Percentiles rank a stretch among this genome's conserved stretches.
Evolutionary conservation across 2,113 vertebrate genomes (phyloP).

Genomic region (Tympanuchus pallidicinctus): DNA sequence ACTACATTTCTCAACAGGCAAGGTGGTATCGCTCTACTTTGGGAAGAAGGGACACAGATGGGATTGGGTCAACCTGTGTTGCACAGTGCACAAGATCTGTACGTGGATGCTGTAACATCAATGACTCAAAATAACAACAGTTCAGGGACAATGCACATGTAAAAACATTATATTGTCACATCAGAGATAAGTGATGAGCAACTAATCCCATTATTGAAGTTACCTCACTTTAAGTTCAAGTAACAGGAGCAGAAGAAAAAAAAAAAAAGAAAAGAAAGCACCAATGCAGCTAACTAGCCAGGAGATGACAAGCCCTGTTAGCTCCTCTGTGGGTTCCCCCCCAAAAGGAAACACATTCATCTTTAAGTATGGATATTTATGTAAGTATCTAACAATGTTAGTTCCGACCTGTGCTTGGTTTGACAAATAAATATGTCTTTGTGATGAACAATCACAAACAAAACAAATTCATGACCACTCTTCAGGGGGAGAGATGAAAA

Average conservation of each 20-base stretch:
- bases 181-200: neutral
- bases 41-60: neutral
- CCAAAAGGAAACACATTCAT: slow-evolving; percentile 5
- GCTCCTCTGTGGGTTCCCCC: neutral
- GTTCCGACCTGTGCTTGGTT: neutral
- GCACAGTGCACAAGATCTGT: neutral
- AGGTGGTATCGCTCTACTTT: neutral
- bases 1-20: neutral
- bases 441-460: slow-evolving; percentile 6
- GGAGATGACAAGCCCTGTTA: neutral
- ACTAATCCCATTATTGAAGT: neutral
- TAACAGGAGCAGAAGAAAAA: neutral
- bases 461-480: neutral
- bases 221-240: neutral
- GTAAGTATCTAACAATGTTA: neutral
- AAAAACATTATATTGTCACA: neutral
- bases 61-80: neutral
- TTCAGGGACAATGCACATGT: neutral
- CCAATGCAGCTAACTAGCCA: neutral
- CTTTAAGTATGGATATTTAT: neutral
- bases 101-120: neutral
- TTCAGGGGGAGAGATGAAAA: neutral
- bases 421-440: slow-evolving; percentile 23
- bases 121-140: neutral
- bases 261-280: neutral